Base-by-base conservation (phyloP, 2,888 invertebrate genomes). In the Aleiodes leptofemur region DNA sequence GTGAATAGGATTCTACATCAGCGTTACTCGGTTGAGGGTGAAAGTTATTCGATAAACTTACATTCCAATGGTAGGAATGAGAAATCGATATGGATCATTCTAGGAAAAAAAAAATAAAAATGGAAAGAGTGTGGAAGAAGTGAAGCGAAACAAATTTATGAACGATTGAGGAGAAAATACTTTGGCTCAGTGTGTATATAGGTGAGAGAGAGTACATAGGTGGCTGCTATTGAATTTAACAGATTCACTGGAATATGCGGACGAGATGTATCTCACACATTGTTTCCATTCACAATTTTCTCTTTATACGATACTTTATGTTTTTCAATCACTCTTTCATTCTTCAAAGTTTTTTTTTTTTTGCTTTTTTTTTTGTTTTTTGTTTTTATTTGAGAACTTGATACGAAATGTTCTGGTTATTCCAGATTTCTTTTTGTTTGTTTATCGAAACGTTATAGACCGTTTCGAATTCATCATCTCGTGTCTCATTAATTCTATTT, bases 141-240 rank as follows among this genome's bases (percentile, higher is more conserved):
- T 38, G 69, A 69, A 43, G 51, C 68, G 72, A 50, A 76, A 74
- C 64, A 76, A 78, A 76, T 73, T 76, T 74, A 77, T 72, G 69
- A 77, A 73, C 69, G 76, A 69, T 73, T 70, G 53, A 71, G 50
- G 6, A 34, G 43, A 43, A 43, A 43, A 43, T 43, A 43, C 43
- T 43, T 43, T 43, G 43, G 9, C 43, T 43, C 3, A 43, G 9
- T n/a, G 57, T 68, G 38, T 61, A 11, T 64, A 23, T 23, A 11
- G 74, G 53, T 61, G 66, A 56, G 66, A 57, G 66, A 57, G 55
- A 55, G 64, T 57, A 57, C 29, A 43, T 43, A 43, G 43, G 43
- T 8, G 43, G 43, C 23, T 57, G 29, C 43, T 56, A 70, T 57
- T 57, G n/a, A 56, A 70, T 48, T 57, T 56, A 43, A 31, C 56